A percentile compares a stretch with the other conserved stretches of the same genome.
Evolutionary conservation across 1,140 invertebrate species (phyloP).

Genomic region (Achroia grisella): DNA sequence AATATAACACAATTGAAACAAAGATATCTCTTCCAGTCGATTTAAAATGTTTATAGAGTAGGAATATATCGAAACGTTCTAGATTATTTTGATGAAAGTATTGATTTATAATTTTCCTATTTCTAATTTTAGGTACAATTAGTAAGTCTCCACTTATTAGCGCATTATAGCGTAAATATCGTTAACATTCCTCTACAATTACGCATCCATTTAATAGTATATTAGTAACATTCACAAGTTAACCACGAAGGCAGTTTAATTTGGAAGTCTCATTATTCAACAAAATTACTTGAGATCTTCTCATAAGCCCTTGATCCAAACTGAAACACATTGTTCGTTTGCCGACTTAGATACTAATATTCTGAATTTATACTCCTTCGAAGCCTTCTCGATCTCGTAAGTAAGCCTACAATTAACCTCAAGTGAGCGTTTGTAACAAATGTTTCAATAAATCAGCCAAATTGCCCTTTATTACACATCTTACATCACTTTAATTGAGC

Average conservation of each 20-base stretch:
- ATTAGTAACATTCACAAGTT: too few relatives aligned
- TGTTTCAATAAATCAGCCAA: constrained; percentile 49
- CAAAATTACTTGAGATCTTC: constrained; percentile 10
- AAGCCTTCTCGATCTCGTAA: constrained; percentile 18
- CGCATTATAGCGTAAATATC: too few relatives aligned
- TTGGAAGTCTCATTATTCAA: constrained; percentile 7
- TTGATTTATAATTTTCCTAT: too few relatives aligned
- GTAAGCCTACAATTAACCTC: constrained; percentile 47
- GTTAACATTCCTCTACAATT: too few relatives aligned
- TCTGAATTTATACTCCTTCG: constrained; percentile 5
- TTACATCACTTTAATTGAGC: constrained; percentile 52
- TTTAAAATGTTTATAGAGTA: too few relatives aligned
- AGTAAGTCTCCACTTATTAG: too few relatives aligned
- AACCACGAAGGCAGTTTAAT: constrained; percentile 1
- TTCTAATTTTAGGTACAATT: too few relatives aligned
- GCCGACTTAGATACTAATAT: not conserved
- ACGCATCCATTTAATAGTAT: too few relatives aligned
- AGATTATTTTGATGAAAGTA: too few relatives aligned
- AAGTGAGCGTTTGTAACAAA: constrained; percentile 39
- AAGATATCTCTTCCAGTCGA: too few relatives aligned
- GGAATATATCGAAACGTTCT: too few relatives aligned
- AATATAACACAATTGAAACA: too few relatives aligned
- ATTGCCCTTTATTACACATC: constrained; percentile 55
- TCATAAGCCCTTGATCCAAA: constrained; percentile 7
- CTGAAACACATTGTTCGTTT: constrained; percentile 5